phyloP scores from a whole-genome alignment of 2,113 vertebrate genomes.

The Grallaria varia region DNA sequence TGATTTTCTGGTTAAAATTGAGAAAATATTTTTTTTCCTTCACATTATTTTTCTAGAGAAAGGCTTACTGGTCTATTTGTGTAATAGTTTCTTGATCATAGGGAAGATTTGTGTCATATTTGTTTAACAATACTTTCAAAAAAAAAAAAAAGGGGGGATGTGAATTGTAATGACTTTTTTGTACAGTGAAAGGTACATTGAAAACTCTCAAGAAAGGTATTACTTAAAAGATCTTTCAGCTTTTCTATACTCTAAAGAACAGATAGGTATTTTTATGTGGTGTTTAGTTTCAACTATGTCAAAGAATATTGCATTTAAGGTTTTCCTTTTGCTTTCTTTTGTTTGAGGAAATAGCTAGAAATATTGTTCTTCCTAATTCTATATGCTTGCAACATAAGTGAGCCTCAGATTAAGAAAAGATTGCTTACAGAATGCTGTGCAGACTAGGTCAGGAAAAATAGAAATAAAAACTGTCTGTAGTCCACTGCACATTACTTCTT shows the following conservation, averaged over 20 bases:
- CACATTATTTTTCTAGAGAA: not conserved
- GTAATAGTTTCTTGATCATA: not conserved
- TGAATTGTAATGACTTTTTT: not conserved
- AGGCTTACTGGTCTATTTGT: not conserved
- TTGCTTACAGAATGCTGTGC: not conserved
- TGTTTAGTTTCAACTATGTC: not conserved
- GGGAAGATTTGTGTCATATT: not conserved
- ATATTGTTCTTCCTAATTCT: not conserved
- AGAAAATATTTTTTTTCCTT: not conserved
- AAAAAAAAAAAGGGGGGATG: not conserved
- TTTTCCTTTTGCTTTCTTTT: not conserved
- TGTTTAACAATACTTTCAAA: not conserved
- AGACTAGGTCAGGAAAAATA: not conserved
- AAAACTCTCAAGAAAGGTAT: too few relatives aligned
- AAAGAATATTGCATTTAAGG: not conserved
- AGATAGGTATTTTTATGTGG: not conserved
- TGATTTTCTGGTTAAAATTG: not conserved
- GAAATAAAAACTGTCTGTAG: not conserved
- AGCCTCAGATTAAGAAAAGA: not conserved
- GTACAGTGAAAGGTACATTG: not conserved
- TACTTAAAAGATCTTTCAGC: not conserved
- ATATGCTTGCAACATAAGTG: not conserved
- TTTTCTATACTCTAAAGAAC: not conserved
- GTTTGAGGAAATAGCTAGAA: not conserved
- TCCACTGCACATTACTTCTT: not conserved